phyloP scores from a whole-genome alignment of 1,140 invertebrate species.

The Mycetomoellerius zeteki region DNA sequence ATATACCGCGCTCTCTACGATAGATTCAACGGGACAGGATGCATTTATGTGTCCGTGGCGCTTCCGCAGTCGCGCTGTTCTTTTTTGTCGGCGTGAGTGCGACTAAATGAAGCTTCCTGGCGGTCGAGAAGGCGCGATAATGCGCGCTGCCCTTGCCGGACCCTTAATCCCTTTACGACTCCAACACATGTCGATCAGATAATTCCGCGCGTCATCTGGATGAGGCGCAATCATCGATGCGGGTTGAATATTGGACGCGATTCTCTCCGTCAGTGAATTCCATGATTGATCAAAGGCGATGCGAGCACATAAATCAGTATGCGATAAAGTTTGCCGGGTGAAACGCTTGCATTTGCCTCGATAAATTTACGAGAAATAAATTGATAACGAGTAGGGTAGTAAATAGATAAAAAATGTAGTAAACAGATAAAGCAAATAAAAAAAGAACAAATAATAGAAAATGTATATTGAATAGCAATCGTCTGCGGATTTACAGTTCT shows the following conservation, averaged over 20 bases:
- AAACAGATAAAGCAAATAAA: conserved; percentile 7
- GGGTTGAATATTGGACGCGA: conserved; percentile 40
- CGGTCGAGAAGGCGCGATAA: conserved; percentile 66
- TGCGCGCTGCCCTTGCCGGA: conserved; percentile 54
- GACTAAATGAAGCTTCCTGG: conserved; percentile 77
- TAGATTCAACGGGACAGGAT: background rate
- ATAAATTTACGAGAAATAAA: conserved; percentile 8
- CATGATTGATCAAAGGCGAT: conserved; percentile 50
- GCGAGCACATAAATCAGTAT: conserved; percentile 46
- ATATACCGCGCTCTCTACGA: background rate
- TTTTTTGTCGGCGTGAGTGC: conserved; percentile 72
- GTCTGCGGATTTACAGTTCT: background rate
- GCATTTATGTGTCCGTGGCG: conserved; percentile 16
- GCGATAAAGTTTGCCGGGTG: conserved; percentile 16
- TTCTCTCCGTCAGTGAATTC: conserved; percentile 36
- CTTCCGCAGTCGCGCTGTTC: conserved; percentile 67
- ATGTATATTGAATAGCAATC: background rate
- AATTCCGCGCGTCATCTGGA: conserved; percentile 63
- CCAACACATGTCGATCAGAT: conserved; percentile 60
- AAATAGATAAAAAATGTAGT: conserved; percentile 4
- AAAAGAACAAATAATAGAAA: conserved; percentile 24
- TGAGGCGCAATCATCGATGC: conserved; percentile 68
- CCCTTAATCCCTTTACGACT: conserved; percentile 63
- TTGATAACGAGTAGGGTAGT: background rate
- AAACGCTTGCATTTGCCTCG: conserved; percentile 6